Conservation (phyloP, 2,888 invertebrate genomes). For the Odontocolon sp. region DNA sequence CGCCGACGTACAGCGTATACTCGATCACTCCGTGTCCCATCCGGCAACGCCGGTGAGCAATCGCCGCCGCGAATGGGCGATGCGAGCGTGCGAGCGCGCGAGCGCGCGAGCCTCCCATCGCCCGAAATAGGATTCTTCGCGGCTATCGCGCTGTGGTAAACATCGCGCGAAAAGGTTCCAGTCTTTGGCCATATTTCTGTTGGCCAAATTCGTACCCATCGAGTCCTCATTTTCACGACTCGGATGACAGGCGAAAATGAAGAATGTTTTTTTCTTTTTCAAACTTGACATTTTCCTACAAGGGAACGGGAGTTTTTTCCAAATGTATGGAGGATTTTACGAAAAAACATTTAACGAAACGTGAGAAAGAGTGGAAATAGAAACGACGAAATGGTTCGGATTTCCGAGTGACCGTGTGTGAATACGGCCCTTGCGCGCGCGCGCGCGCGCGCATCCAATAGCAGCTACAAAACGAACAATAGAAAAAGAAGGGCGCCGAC, state of each 20-base stretch:
- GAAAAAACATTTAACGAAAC: no score
- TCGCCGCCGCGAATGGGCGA: neutral
- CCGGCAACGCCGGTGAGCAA: neutral
- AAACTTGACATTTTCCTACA: no score
- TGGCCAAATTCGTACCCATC: no score
- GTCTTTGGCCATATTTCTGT: no score
- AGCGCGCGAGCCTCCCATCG: slow-evolving; percentile 40
- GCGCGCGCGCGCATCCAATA: neutral
- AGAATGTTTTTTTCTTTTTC: no score
- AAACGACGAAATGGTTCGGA: no score
- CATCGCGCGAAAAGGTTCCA: slow-evolving; percentile 24
- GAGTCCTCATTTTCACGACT: no score
- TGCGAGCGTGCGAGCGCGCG: slow-evolving; percentile 16
- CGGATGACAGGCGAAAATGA: no score
- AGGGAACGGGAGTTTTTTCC: no score
- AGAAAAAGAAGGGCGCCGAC: neutral
- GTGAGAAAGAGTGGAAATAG: no score
- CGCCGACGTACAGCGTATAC: neutral
- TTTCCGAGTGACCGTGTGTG: slow-evolving; percentile 53
- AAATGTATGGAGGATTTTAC: no score
- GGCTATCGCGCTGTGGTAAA: slow-evolving; percentile 27
- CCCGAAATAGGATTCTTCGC: slow-evolving; percentile 57
- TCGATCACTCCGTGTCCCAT: no score
- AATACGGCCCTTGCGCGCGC: slow-evolving; percentile 41
- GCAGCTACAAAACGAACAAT: neutral